These are phyloP conservation scores for Taphrorychus bicolor DNA, from an alignment of 2,888 invertebrate species.

Conservation along the genomic window DNA sequence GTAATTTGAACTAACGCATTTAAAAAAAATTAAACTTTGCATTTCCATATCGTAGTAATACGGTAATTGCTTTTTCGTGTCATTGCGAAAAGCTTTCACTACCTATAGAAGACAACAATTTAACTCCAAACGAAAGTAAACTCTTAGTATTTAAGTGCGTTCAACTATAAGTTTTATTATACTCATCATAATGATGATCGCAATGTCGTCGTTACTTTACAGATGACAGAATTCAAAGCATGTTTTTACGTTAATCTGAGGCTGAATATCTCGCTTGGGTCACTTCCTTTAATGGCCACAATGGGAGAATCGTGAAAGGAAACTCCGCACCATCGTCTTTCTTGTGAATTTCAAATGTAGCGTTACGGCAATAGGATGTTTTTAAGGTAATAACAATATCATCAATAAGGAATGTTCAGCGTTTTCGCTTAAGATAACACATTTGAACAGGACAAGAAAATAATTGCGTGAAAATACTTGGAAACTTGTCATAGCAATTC, in stretches of 20 bases:
- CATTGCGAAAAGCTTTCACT: neutral
- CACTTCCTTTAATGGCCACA: neutral
- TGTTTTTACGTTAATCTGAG: neutral
- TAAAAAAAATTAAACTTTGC: too few relatives aligned
- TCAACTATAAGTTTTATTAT: neutral
- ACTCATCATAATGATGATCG: neutral
- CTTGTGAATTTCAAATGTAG: neutral
- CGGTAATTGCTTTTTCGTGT: neutral
- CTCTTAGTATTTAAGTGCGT: neutral
- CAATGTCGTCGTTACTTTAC: neutral
- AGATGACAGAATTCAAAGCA: neutral
- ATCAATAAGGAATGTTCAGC: too few relatives aligned
- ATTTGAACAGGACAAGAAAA: too few relatives aligned
- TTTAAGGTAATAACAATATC: too few relatives aligned
- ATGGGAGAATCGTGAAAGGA: conserved; percentile 1
- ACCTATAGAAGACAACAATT: neutral
- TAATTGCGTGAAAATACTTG: too few relatives aligned
- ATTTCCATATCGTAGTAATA: neutral
- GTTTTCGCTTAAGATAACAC: too few relatives aligned
- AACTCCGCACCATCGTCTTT: neutral
- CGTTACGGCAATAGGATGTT: neutral
- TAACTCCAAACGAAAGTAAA: neutral
- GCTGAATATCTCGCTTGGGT: neutral
- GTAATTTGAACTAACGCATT: too few relatives aligned
- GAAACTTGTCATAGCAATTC: too few relatives aligned